Evolutionary conservation across 64 coral and sea anemone species (phyloP), one percentile per base, ranked within the genome.

Genomic region (Actinia tenebrosa): DNA sequence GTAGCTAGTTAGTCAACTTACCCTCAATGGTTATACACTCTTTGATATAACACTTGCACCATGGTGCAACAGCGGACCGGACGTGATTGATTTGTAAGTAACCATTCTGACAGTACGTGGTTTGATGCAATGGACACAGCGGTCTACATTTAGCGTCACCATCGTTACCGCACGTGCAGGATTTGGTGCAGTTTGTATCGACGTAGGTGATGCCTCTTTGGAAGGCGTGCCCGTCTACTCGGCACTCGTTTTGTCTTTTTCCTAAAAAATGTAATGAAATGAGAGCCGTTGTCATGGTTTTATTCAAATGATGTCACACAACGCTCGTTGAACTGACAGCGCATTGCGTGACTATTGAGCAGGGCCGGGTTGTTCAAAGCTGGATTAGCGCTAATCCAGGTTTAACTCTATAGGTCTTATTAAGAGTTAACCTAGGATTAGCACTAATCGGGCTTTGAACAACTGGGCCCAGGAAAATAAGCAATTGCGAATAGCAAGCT

Each of bases 101-200:
- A 11, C 79, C 50, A n/a, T 22, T 81, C 7, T 81, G 79, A 37
- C 89, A 91, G 43, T 53, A 71, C 7, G 71, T 58, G 42, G 79
- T 17, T 45, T 46, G 43, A 11, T 16, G 44, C 20, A 17, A 77
- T 45, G 75, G 84, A 91, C 89, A 91, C 78, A 91, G 58, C n/a
- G 83, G 71, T 16, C 53, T 11, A 69, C 89, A 91, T 5, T 60
- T 45, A 43, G 71, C 30, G 50, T 75, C 47, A 6, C 89, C 89
- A 80, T 91, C 72, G 61, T 91, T 91, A 53, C 71, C 79, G 71
- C 89, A 91, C 25, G 44, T 56, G 56, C 89, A 91, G 43, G 78
- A 59, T 75, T 77, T 83, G 50, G 6, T 91, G 58, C 89, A 91
- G 25, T 91, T 59, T 44, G 71, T 64, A 59, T 83, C 85, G 2